A percentile compares a stretch with the other conserved stretches of the same genome.
These are phyloP conservation scores for Sclerurus mexicanus DNA, from an alignment of 2,113 vertebrate species.

Conservation along the genomic window DNA sequence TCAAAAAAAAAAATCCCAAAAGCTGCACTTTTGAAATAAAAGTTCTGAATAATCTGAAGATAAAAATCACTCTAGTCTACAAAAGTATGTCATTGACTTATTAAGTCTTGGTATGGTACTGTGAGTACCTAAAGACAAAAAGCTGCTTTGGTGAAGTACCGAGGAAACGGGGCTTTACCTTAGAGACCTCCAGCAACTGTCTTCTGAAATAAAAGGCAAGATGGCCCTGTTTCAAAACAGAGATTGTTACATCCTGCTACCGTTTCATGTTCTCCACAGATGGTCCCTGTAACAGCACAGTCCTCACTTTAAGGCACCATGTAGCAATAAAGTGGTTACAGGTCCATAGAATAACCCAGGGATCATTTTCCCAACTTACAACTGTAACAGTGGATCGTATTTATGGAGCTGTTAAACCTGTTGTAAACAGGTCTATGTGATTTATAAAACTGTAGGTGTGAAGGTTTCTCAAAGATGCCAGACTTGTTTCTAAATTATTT, in stretches of 20 bases:
- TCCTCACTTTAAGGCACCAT: not conserved
- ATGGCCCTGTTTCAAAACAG: not conserved
- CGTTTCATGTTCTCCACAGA: not conserved
- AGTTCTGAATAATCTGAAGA: not conserved
- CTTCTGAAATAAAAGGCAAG: not conserved
- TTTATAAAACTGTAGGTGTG: not conserved
- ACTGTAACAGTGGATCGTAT: accelerated
- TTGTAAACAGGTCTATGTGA: not conserved
- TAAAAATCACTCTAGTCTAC: not conserved
- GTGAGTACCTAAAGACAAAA: not conserved
- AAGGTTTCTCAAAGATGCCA: not conserved
- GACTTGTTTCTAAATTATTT: not conserved
- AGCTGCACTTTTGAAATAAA: not conserved
- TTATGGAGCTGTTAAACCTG: not conserved
- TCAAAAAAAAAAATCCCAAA: not conserved
- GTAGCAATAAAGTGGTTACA: not conserved
- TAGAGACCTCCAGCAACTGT: not conserved
- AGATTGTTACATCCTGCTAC: not conserved
- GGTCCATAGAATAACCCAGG: not conserved
- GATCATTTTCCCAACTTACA: not conserved
- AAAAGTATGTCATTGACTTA: not conserved
- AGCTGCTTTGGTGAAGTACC: not conserved
- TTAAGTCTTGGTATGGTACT: not conserved
- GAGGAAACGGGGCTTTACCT: not conserved
- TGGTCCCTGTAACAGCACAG: not conserved